Percentiles rank a stretch among this genome's conserved stretches.
These are phyloP conservation scores for Drosophila funebris DNA, from an alignment of 1,140 invertebrate species.

Conservation along the genomic window DNA sequence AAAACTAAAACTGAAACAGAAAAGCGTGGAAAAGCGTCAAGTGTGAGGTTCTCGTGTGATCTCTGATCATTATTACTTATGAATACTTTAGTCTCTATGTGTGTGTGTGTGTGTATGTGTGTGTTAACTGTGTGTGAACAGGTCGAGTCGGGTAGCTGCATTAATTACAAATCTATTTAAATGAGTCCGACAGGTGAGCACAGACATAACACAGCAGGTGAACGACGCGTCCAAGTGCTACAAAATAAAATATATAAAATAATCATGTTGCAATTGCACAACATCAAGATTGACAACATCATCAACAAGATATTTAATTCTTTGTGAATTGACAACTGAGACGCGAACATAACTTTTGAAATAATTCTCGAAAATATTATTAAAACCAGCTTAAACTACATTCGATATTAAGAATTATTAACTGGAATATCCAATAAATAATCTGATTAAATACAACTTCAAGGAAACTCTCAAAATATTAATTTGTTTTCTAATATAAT, in stretches of 20 bases:
- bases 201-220: constrained; percentile 30
- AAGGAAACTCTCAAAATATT: background rate
- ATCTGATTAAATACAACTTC: background rate
- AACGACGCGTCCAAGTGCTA: constrained; percentile 16
- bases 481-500: no score
- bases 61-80: constrained; percentile 44
- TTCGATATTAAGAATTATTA: background rate
- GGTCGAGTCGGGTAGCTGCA: constrained; percentile 54
- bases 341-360: constrained; percentile 3
- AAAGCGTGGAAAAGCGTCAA: constrained; percentile 75
- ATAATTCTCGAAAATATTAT: background rate
- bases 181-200: constrained; percentile 43
- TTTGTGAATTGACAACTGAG: constrained; percentile 2
- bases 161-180: constrained; percentile 78
- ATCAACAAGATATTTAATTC: constrained; percentile 16
- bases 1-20: constrained; percentile 7
- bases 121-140: constrained; percentile 43
- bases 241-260: constrained; percentile 19
- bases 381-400: constrained; percentile 15
- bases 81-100: constrained; percentile 2
- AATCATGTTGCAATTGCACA: constrained; percentile 36
- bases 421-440: background rate
- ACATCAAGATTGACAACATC: constrained; percentile 4
- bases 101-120: constrained; percentile 15
- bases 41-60: constrained; percentile 77